Conservation (phyloP, 1,140 invertebrate species). For the Ganaspis sp. region DNA sequence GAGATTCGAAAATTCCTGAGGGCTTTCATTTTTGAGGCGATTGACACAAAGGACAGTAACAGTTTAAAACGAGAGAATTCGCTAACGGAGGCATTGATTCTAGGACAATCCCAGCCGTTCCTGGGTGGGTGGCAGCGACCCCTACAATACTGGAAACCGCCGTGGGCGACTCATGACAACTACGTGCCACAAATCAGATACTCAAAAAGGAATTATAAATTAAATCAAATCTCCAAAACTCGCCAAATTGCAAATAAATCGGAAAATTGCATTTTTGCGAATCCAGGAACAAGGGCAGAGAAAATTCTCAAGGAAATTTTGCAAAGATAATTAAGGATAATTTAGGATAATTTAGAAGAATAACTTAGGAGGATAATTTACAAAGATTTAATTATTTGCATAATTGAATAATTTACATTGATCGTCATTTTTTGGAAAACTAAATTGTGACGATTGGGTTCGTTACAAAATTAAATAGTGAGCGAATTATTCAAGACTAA, state of each 20-base stretch:
- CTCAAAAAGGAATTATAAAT: not conserved
- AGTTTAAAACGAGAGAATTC: not conserved
- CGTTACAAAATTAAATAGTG: too few relatives aligned
- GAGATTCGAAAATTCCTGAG: constrained; percentile 7
- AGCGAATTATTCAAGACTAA: too few relatives aligned
- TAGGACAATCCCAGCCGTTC: constrained; percentile 32
- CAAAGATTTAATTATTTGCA: too few relatives aligned
- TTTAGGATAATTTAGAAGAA: too few relatives aligned
- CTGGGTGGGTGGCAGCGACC: not conserved
- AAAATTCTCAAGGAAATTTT: too few relatives aligned
- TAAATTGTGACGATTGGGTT: too few relatives aligned
- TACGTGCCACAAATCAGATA: constrained; percentile 24
- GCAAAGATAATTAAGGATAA: too few relatives aligned
- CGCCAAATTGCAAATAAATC: not conserved
- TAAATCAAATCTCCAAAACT: not conserved
- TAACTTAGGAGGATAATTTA: too few relatives aligned
- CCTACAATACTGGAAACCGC: not conserved
- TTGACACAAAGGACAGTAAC: not conserved
- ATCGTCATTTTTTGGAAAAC: too few relatives aligned
- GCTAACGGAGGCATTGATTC: constrained; percentile 33
- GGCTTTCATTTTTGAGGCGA: not conserved
- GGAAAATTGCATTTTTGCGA: too few relatives aligned
- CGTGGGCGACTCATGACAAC: not conserved
- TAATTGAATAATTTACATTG: too few relatives aligned
- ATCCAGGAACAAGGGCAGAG: too few relatives aligned